Base-by-base conservation (phyloP, 2,113 vertebrate species). In the Probosciger aterrimus region DNA sequence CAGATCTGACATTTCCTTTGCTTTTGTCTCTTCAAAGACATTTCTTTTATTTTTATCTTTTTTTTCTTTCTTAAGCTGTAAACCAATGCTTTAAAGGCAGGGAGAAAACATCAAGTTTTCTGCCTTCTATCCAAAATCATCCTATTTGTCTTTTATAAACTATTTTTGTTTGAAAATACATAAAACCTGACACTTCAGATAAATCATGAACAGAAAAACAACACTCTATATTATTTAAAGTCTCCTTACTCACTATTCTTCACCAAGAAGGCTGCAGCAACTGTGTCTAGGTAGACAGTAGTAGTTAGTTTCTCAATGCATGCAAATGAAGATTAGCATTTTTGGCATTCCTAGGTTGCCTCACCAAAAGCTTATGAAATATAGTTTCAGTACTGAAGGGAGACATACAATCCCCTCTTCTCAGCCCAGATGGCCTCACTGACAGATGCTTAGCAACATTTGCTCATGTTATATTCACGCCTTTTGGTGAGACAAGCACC, bases 41-140 rank as follows among this genome's bases (percentile, higher is more conserved):
- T 92, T 80, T 94, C 91, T 83, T 63, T 77, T 2, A 24, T 5
- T 53, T n/a, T 82, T 55, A 59, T 33, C 85, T 83, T 70, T 46
- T 85, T 94, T 93, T 23, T 82, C 82, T 59, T 90, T 3, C 31
- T 50, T 92, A 86, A 89, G 71, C 90, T 79, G 90, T 97, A 97
- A 97, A 97, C 96, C 96, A 96, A 97, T 94, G 85, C 97, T 98
- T 96, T 93, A 95, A 94, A 96, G 82, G 84, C 74, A 90, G 19
- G 18, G 41, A 95, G 75, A 91, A 93, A 94, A 88, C 79, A 92
- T 81, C 30, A 68, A 73, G 59, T 55, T 75, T 95, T 95, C 71
- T 85, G 53, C 80, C 93, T 96, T 88, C 90, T 85, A 96, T 86
- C 65, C 65, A 68, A 68, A 96, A 90, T 91, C 88, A 88, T 85